These are phyloP conservation scores for Oxygymnocypris stewartii DNA, from an alignment of 2,113 vertebrate genomes.

Conservation along the genomic window DNA sequence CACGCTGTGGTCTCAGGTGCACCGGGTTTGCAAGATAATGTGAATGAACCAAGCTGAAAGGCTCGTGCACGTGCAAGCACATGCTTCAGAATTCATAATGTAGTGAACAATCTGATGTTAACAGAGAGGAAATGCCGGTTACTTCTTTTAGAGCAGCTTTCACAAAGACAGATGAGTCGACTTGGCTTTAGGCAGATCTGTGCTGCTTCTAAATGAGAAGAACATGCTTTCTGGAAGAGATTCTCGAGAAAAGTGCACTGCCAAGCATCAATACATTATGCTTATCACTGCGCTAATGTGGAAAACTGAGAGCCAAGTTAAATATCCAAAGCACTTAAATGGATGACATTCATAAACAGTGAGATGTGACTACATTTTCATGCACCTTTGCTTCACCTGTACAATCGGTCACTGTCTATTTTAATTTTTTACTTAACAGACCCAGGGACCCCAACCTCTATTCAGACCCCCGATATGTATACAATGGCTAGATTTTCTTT, in stretches of 20 bases:
- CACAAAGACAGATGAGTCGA: slow-evolving; percentile 17
- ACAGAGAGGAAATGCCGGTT: slow-evolving; percentile 8
- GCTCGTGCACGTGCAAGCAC: background rate
- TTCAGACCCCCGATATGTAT: background rate
- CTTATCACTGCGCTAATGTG: slow-evolving; percentile 24
- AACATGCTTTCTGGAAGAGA: slow-evolving; percentile 34
- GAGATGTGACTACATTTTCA: background rate
- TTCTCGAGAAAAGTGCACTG: slow-evolving; percentile 13
- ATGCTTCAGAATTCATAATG: background rate
- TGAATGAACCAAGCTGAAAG: background rate
- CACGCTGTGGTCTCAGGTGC: slow-evolving; percentile 14
- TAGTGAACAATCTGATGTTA: background rate
- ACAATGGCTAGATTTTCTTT: background rate
- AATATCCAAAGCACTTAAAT: slow-evolving; percentile 27
- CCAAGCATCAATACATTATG: background rate
- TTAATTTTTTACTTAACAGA: background rate
- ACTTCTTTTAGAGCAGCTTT: slow-evolving; percentile 1
- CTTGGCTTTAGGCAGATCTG: slow-evolving; percentile 2
- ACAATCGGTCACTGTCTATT: background rate
- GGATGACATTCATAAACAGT: background rate
- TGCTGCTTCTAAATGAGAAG: slow-evolving; percentile 12
- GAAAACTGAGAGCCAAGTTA: slow-evolving; percentile 31
- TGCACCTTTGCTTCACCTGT: background rate
- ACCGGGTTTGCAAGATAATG: slow-evolving; percentile 7
- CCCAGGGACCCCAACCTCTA: background rate